Evolutionary conservation across 2,888 invertebrate species (phyloP).

Genomic region (Teleiodes luculella): DNA sequence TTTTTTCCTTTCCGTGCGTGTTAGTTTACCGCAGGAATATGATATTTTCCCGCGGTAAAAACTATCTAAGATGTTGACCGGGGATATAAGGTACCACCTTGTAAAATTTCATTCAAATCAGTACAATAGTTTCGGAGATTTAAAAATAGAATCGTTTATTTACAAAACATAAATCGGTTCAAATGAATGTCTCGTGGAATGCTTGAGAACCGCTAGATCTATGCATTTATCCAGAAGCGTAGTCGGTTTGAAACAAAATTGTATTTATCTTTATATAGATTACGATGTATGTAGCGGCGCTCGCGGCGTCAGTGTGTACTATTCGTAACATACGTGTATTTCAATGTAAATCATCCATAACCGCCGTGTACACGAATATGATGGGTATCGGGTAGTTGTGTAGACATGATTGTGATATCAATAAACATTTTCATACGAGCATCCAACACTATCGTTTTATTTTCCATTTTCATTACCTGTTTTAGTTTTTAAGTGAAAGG

Average conservation of each 20-base stretch:
- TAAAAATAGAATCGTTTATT: too few relatives aligned
- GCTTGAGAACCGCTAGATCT: constrained; percentile 24
- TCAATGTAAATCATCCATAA: constrained; percentile 60
- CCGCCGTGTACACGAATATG: constrained; percentile 63
- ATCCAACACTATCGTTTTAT: constrained; percentile 55
- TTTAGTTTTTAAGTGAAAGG: too few relatives aligned
- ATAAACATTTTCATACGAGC: constrained; percentile 80
- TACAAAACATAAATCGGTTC: too few relatives aligned
- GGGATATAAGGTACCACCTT: too few relatives aligned
- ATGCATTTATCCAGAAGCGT: constrained; percentile 54
- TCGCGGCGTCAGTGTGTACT: constrained; percentile 43
- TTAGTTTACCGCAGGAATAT: too few relatives aligned
- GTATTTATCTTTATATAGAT: constrained; percentile 32
- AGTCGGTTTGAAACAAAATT: constrained; percentile 40
- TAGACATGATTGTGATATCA: constrained; percentile 79
- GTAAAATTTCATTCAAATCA: too few relatives aligned
- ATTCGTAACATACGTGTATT: constrained; percentile 47
- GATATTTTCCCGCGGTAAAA: too few relatives aligned
- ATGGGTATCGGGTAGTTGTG: constrained; percentile 73
- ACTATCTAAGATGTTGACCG: too few relatives aligned
- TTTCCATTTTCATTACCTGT: constrained; percentile 19
- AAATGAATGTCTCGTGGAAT: constrained; percentile 16
- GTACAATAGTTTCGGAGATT: too few relatives aligned
- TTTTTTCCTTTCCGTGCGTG: too few relatives aligned
- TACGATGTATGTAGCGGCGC: constrained; percentile 40